Evolutionary conservation across 2,113 vertebrate genomes (phyloP), one percentile per base, ranked within the genome.

Genomic region (Alces alces): DNA sequence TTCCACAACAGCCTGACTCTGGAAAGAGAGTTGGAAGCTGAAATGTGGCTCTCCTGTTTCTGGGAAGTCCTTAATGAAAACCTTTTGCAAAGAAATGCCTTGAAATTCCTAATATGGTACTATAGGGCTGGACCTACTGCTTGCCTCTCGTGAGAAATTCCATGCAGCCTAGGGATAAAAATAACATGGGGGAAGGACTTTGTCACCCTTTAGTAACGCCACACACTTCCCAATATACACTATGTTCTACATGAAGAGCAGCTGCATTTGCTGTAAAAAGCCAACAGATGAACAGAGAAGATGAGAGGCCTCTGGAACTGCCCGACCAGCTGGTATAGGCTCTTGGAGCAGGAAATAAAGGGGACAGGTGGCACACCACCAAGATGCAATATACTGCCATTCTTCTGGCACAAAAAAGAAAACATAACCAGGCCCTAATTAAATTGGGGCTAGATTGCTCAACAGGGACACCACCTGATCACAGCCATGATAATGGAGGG

Each of bases 1-100:
- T 97, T 93, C 96, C 52, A 96, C 0, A 4, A 93, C 36, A 94
- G 58, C 61, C 78, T 93, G 50, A 83, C 82, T 97, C 96, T 94
- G 86, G n/a, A 96, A 97, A 97, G 47, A 86, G 94, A 66, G 2
- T 5, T 89, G 86, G 88, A 97, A 91, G 73, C 85, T 58, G 4
- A 93, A 90, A 78, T 57, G 43, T 89, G 52, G 60, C 61, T 60
- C 88, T 96, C 78, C 61, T 84, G 91, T 58, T 89, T 97, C 88
- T 92, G 94, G 82, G 82, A 96, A 95, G 60, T 82, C 39, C 91
- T 96, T 96, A 97, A 95, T 88, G 58, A 97, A 97, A 98, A 97
- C 83, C 93, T 97, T 96, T 97, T 90, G 43, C 84, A 95, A 94
- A 93, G 21, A 91, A 70, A 21, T 39, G 86, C 90, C 93, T 96